phyloP scores from a whole-genome alignment of 2,888 invertebrate species.

The Willowsia nigromaculata region DNA sequence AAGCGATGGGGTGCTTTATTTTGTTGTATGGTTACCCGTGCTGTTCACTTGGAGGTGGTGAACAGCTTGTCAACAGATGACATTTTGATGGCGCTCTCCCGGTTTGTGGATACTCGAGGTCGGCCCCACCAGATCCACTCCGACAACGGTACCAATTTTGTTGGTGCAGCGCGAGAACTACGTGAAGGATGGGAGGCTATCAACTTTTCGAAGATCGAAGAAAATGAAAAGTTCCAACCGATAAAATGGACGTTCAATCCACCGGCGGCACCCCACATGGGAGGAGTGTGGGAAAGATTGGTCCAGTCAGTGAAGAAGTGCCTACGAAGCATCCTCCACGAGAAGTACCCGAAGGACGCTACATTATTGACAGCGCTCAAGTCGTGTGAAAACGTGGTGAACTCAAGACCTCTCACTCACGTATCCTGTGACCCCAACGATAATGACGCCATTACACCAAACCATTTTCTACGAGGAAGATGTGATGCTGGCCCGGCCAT shows the following conservation, averaged over 20 bases:
- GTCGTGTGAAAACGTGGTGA: not conserved
- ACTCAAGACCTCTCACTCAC: conserved; percentile 11
- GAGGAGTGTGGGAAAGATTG: not conserved
- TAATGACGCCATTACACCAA: not conserved
- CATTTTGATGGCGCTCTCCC: conserved; percentile 48
- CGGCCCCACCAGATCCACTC: conserved; percentile 5
- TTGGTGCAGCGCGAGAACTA: conserved; percentile 58
- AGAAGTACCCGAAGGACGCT: conserved; percentile 12
- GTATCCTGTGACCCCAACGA: conserved; percentile 15
- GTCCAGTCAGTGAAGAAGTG: conserved; percentile 5
- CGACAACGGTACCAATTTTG: conserved; percentile 74
- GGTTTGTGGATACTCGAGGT: conserved; percentile 18
- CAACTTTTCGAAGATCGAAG: not conserved
- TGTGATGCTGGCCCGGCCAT: not conserved
- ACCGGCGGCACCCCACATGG: not conserved
- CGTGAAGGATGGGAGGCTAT: not conserved
- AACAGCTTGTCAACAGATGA: conserved; percentile 51
- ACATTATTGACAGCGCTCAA: not conserved
- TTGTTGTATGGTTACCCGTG: conserved; percentile 47
- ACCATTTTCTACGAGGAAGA: conserved; percentile 3
- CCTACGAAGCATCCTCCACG: not conserved
- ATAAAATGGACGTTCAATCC: conserved; percentile 19
- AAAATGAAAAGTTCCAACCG: not conserved
- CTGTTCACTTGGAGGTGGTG: conserved; percentile 68
- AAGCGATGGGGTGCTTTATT: conserved; percentile 28